Base-by-base conservation (phyloP, 2,888 invertebrate genomes). In the Hedychridium roseum region DNA sequence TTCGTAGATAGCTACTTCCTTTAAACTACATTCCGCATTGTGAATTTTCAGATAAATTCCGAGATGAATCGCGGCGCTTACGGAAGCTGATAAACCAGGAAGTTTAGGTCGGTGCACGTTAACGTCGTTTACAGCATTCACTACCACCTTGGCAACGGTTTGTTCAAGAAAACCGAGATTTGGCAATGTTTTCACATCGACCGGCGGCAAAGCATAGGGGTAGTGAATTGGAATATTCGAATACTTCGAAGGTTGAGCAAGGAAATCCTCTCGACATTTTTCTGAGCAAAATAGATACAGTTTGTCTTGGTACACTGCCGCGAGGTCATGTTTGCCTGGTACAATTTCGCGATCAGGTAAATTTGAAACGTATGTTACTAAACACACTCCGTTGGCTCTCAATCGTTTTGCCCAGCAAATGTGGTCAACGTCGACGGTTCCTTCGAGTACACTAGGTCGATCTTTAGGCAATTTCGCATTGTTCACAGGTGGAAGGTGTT, bases 91-190 rank as follows among this genome's bases (percentile, higher is more conserved):
- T 15, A 88, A 74, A 1, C 86, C 86, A 1, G 86, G 84, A 61
- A 87, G 82, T 56, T 87, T 83, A 0, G 88, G 88, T 49, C 88
- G 80, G 12, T 80, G 42, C 1, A 79, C 80, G 45, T 82, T 81
- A 0, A 84, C 79, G 27, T 81, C 76, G 47, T 82, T 82, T 43
- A 87, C 80, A 1, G 84, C 85, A 44, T 81, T 75, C 1, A 85
- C 82, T 18, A 88, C 68, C 28, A 82, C 68, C 44, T 79, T 80
- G 0, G 82, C 83, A 1, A 86, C 74, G 11, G 82, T 84, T 70
- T 86, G 87, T 58, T 88, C 86, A 14, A 88, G 73, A 69, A 85
- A 85, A 1, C 86, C 87, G 11, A 86, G 62, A 43, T 82, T 71
- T 0, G 88, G 86, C 18, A 88, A 70, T 28, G 76, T 77, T 7